Evolutionary conservation across 2,888 invertebrate genomes (phyloP).

Genomic region (Teinopalpus imperialis): DNA sequence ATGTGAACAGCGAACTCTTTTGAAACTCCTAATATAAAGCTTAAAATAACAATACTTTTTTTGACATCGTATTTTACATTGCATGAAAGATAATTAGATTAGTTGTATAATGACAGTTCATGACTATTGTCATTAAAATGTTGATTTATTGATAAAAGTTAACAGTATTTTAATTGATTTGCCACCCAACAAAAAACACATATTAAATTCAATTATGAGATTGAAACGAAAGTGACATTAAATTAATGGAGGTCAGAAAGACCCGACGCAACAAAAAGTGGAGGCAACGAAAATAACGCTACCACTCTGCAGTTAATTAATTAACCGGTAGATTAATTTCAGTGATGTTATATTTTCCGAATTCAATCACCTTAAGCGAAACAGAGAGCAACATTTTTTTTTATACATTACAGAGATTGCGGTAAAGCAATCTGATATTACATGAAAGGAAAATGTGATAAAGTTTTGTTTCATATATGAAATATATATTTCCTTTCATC

Average conservation of each 20-base stretch:
- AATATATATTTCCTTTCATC: too few species aligned
- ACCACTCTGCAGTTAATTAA: constrained; percentile 35
- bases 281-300: constrained; percentile 15
- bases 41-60: too few species aligned
- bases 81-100: too few species aligned
- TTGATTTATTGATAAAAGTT: too few species aligned
- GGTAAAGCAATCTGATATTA: not conserved
- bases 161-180: too few species aligned
- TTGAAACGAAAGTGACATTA: constrained; percentile 34
- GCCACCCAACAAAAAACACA: too few species aligned
- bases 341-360: constrained; percentile 30
- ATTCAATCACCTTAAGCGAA: constrained; percentile 14
- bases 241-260: constrained; percentile 33
- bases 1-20: too few species aligned
- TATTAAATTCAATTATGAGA: constrained; percentile 32
- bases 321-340: constrained; percentile 34
- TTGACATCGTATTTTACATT: too few species aligned
- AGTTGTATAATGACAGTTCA: too few species aligned
- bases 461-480: too few species aligned
- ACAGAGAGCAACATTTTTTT: constrained; percentile 1
- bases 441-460: not conserved
- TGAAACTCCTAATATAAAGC: too few species aligned
- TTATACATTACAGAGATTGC: constrained; percentile 9
- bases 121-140: too few species aligned
- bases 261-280: constrained; percentile 29